Evolutionary conservation across 2,797 vertebrate genomes (phyloP).

Genomic region (Nannoperca obscura): DNA sequence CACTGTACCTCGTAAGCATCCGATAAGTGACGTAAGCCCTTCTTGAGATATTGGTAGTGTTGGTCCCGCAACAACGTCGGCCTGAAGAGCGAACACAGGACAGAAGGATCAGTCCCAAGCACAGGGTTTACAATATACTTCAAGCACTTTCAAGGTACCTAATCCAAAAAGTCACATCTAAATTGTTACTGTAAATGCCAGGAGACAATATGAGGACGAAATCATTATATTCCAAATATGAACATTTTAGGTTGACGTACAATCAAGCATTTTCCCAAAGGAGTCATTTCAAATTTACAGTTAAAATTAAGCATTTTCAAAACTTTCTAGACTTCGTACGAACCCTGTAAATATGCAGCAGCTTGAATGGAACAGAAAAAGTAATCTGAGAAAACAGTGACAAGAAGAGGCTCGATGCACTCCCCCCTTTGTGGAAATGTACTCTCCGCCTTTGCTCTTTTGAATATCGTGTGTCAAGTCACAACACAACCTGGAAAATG

Average conservation of each 20-base stretch:
- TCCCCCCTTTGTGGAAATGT: not conserved
- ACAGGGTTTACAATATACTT: too few relatives aligned
- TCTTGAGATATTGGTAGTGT: conserved; percentile 96
- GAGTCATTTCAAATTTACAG: too few relatives aligned
- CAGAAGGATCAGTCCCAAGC: not conserved
- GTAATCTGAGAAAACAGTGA: not conserved
- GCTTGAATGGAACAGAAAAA: not conserved
- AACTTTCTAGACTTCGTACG: not conserved
- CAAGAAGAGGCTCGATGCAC: not conserved
- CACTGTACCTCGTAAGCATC: conserved; percentile 93
- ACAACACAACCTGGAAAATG: not conserved
- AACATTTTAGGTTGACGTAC: too few relatives aligned
- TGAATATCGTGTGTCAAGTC: not conserved
- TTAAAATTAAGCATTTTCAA: too few relatives aligned
- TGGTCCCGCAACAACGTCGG: conserved; percentile 92
- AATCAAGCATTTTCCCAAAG: too few relatives aligned
- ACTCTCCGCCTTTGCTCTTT: not conserved
- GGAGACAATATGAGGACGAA: too few relatives aligned
- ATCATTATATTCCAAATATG: too few relatives aligned
- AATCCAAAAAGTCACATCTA: too few relatives aligned
- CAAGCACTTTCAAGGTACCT: too few relatives aligned
- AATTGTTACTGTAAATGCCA: too few relatives aligned
- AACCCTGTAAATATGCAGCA: not conserved
- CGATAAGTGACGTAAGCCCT: conserved; percentile 94
- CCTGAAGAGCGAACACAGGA: conserved; percentile 75